Conservation (phyloP, 2,888 invertebrate species). For the Erpobdella octoculata region DNA sequence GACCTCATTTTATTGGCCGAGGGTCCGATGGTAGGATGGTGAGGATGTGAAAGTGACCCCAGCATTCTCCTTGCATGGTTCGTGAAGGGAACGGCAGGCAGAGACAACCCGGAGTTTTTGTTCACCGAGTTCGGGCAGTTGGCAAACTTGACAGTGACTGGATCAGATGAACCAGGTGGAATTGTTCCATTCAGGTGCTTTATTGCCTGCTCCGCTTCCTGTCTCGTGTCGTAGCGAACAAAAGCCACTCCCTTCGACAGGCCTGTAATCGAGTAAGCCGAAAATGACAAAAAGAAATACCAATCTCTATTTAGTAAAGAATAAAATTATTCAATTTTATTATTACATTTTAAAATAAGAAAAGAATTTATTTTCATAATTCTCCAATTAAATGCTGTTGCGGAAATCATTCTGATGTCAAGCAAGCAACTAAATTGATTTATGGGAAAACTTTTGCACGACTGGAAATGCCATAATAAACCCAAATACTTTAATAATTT, state of each 20-base stretch:
- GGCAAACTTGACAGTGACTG: constrained; percentile 88
- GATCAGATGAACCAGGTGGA: constrained; percentile 76
- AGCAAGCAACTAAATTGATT: too few species aligned
- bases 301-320: too few species aligned
- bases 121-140: constrained; percentile 64
- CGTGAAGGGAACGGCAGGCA: constrained; percentile 14
- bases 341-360: too few species aligned
- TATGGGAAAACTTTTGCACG: too few species aligned
- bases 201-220: constrained; percentile 81
- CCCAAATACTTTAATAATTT: too few species aligned
- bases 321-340: too few species aligned
- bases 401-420: too few species aligned
- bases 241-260: constrained; percentile 86
- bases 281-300: too few species aligned
- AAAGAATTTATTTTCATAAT: too few species aligned
- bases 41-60: constrained; percentile 19
- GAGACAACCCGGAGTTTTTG: constrained; percentile 7
- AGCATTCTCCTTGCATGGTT: constrained; percentile 4
- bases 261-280: too few species aligned
- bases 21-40: constrained; percentile 16
- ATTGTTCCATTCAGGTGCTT: constrained; percentile 80
- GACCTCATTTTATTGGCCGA: neutral
- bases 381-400: too few species aligned
- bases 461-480: too few species aligned
- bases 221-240: constrained; percentile 80